phyloP scores from a whole-genome alignment of 2,797 vertebrate genomes.

The Lates japonicus region DNA sequence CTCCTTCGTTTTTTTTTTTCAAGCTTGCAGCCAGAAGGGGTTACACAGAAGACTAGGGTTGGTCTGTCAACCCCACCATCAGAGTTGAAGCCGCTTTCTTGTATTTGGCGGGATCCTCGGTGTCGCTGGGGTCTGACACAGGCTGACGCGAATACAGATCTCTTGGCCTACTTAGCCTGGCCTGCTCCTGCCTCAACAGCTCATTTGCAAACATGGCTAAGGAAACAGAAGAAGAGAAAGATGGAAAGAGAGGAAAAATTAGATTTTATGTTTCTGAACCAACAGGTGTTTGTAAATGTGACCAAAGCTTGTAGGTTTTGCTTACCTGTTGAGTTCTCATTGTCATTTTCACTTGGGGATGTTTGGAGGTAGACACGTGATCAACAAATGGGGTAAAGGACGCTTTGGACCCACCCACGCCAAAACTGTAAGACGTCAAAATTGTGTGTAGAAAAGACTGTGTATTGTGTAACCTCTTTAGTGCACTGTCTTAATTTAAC shows the following conservation, averaged over 20 bases:
- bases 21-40: too few species aligned
- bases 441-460: neutral
- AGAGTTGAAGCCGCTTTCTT: too few species aligned
- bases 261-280: neutral
- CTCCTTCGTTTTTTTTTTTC: too few species aligned
- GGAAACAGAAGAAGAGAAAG: constrained; percentile 12
- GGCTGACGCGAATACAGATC: too few species aligned
- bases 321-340: constrained; percentile 91
- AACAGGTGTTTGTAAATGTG: neutral
- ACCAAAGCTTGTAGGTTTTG: neutral
- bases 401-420: constrained; percentile 92
- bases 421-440: constrained; percentile 87
- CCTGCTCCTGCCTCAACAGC: constrained; percentile 95
- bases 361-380: constrained; percentile 94
- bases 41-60: too few species aligned
- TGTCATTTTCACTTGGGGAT: constrained; percentile 89
- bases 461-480: neutral
- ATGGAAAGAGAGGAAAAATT: neutral
- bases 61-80: too few species aligned
- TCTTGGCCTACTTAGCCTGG: constrained; percentile 95
- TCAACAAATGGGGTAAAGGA: constrained; percentile 97
- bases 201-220: constrained; percentile 94
- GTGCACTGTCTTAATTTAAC: neutral
- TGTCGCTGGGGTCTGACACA: constrained; percentile 96
- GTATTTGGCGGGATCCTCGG: constrained; percentile 98